Evolutionary conservation across 2,113 vertebrate species (phyloP).

Genomic region (Heloderma charlesbogerti): DNA sequence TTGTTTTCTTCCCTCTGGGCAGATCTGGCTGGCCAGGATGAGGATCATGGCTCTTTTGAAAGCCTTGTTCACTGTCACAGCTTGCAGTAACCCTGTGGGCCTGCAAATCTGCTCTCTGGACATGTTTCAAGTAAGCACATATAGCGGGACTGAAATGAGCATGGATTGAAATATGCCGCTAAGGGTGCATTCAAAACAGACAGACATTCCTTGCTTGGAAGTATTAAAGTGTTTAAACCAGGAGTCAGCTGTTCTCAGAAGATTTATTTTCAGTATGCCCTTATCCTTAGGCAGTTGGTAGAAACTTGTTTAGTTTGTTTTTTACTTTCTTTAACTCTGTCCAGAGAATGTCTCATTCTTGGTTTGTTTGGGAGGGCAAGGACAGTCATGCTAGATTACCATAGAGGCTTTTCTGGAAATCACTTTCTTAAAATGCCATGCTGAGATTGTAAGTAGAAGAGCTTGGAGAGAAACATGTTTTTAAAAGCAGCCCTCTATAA

Average conservation of each 20-base stretch:
- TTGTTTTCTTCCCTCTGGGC: conserved; percentile 50
- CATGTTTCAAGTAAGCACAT: conserved; percentile 51
- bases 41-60: conserved; percentile 43
- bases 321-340: neutral
- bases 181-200: conserved; percentile 60
- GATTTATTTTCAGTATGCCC: conserved; percentile 46
- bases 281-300: conserved; percentile 44
- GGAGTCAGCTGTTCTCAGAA: conserved; percentile 54
- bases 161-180: conserved; percentile 37
- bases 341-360: conserved; percentile 25
- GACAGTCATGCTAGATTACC: neutral
- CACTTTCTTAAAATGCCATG: conserved; percentile 5
- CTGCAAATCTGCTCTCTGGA: conserved; percentile 55
- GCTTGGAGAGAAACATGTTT: neutral
- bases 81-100: conserved; percentile 48
- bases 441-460: neutral
- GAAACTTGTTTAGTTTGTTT: conserved; percentile 21
- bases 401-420: conserved; percentile 32
- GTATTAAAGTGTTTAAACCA: conserved; percentile 58
- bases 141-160: conserved; percentile 34
- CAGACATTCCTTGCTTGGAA: conserved; percentile 47
- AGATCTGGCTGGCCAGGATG: conserved; percentile 54
- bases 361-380: conserved; percentile 33
- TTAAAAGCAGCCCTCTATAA: neutral
- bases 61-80: conserved; percentile 55